Evolutionary conservation across 1,140 invertebrate genomes (phyloP), one percentile per base, ranked within the genome.

Genomic region (Brachionus paranguensis): DNA sequence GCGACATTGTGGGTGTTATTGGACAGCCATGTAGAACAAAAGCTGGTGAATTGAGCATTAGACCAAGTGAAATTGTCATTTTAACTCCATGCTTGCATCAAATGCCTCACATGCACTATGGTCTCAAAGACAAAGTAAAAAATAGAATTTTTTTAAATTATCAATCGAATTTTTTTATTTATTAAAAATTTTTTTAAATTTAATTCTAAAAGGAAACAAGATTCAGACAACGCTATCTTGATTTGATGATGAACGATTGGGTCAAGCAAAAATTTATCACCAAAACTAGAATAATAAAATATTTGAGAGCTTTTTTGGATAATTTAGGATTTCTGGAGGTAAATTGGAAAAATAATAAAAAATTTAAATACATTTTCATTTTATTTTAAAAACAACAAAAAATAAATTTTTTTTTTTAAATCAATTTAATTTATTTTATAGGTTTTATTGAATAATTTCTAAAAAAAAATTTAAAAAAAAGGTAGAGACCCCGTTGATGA

Each of bases 401-500:
- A n/a, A 24, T 24, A 24, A 24, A 24, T n/a, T n/a, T n/a, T n/a
- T n/a, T n/a, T n/a, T n/a, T n/a, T n/a, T n/a, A n/a, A n/a, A n/a
- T 24, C 24, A 24, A 24, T 24, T 24, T 24, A n/a, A n/a, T n/a
- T n/a, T n/a, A n/a, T 24, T 1, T 24, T 1, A 24, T 1, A 24
- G 24, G 24, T 1, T 24, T 1, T 24, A 24, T 24, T 24, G 1
- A 33, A 33, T 33, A 33, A 33, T 33, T 33, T 33, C 24, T 24
- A 24, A 24, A 24, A 24, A 24, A 24, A 5, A 33, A 33, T 33
- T 33, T 47, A 47, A 4, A 47, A 45, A 47, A 47, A 7, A 47
- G 65, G 65, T 99, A 45, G 98, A 99, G 91, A 99, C 98, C 6
- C 98, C 97, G n/a, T 96, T 99, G 93, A 99, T 99, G 96, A 99